phyloP scores from a whole-genome alignment of 2,113 vertebrate species.

The Dicentrarchus labrax region DNA sequence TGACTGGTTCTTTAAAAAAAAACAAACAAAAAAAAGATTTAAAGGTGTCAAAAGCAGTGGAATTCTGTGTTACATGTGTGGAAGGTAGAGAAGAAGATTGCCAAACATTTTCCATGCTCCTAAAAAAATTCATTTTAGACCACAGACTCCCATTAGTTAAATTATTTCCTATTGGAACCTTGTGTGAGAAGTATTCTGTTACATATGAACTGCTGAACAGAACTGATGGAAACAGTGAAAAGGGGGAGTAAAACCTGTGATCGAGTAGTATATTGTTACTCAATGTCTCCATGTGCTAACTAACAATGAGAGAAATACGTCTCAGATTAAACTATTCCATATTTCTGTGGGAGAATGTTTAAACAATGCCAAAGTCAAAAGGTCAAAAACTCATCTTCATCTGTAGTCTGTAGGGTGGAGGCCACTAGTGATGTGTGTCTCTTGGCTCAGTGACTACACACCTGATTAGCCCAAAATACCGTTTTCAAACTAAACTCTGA shows the following conservation, averaged over 20 bases:
- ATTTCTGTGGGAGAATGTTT: background rate
- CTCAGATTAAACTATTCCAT: background rate
- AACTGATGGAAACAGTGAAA: background rate
- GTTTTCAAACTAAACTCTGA: too few species aligned
- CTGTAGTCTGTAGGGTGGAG: background rate
- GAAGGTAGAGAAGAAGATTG: background rate
- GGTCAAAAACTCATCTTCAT: too few species aligned
- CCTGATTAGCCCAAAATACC: too few species aligned
- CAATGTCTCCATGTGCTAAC: background rate
- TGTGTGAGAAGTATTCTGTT: background rate
- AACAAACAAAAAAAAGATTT: conserved; percentile 21
- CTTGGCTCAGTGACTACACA: too few species aligned
- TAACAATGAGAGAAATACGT: background rate
- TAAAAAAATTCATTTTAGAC: background rate
- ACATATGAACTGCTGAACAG: background rate
- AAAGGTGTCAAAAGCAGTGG: conserved; percentile 14
- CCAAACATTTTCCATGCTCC: too few species aligned
- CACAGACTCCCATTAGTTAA: background rate
- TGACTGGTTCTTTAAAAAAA: background rate
- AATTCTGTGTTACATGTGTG: background rate
- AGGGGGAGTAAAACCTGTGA: background rate
- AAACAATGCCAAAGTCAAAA: too few species aligned
- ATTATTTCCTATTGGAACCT: background rate
- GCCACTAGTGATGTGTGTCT: too few species aligned
- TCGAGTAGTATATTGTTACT: background rate